These are phyloP conservation scores for human DNA, from an alignment of 2,113 vertebrate genomes.

Conservation along the genomic window DNA sequence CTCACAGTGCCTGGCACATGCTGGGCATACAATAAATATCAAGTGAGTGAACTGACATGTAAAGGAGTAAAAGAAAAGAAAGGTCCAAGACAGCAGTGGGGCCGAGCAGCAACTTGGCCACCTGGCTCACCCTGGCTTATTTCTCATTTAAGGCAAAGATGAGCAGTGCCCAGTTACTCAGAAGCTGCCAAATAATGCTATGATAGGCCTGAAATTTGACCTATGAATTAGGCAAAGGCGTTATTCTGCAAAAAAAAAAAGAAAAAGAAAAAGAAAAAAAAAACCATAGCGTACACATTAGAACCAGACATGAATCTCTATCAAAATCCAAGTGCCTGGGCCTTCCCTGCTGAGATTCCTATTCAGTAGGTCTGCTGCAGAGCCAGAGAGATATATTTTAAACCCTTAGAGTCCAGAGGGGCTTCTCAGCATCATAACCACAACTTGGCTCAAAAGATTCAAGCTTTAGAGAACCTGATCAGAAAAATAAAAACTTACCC, in stretches of 20 bases:
- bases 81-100: neutral
- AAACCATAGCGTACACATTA: neutral
- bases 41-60: neutral
- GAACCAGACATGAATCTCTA: neutral
- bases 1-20: neutral
- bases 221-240: neutral
- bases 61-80: neutral
- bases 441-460: neutral
- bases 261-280: neutral
- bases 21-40: neutral
- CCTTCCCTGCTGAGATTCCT: neutral
- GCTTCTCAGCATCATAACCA: neutral
- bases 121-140: neutral
- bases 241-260: neutral
- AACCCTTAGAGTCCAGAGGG: neutral
- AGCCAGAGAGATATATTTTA: neutral
- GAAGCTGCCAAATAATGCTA: neutral
- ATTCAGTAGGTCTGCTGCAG: neutral
- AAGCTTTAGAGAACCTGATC: conserved; percentile 17
- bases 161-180: neutral
- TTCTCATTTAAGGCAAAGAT: neutral
- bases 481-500: neutral
- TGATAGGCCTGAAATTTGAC: neutral
- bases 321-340: neutral
- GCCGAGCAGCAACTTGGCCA: neutral